These are phyloP conservation scores for Frieseomelitta varia DNA, from an alignment of 1,140 invertebrate genomes.

Conservation along the genomic window DNA sequence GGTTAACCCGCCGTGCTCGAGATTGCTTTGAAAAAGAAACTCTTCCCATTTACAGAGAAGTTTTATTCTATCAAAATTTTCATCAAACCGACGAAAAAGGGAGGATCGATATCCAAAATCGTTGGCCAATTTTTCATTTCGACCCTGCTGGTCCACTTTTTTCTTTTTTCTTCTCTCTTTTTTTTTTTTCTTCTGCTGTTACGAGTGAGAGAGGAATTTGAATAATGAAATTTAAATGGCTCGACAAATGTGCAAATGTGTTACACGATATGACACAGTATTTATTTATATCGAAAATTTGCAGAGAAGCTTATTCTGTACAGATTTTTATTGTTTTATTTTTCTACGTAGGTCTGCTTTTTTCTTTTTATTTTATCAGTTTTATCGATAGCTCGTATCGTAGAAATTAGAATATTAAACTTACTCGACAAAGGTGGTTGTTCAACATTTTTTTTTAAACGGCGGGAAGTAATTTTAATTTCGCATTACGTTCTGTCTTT, in stretches of 20 bases:
- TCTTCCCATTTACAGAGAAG: background rate
- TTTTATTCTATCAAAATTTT: background rate
- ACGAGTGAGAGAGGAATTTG: background rate
- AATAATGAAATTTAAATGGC: background rate
- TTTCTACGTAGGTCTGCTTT: background rate
- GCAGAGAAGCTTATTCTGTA: background rate
- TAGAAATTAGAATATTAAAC: background rate
- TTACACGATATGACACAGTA: too few species aligned
- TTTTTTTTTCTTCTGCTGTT: too few species aligned
- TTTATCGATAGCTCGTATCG: background rate
- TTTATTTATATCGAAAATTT: background rate
- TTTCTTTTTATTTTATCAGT: background rate
- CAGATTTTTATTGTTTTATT: too few species aligned
- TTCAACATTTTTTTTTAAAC: background rate
- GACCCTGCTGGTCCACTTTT: background rate
- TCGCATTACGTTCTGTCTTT: background rate
- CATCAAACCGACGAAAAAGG: too few species aligned
- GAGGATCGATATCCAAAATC: background rate
- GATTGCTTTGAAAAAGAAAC: background rate
- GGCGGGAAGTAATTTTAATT: background rate
- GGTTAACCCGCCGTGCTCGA: background rate
- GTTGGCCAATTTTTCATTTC: background rate
- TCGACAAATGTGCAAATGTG: background rate
- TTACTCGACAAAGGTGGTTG: background rate
- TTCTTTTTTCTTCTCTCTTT: background rate